Evolutionary conservation across 2,888 invertebrate genomes (phyloP).

Genomic region (Theretra japonica): DNA sequence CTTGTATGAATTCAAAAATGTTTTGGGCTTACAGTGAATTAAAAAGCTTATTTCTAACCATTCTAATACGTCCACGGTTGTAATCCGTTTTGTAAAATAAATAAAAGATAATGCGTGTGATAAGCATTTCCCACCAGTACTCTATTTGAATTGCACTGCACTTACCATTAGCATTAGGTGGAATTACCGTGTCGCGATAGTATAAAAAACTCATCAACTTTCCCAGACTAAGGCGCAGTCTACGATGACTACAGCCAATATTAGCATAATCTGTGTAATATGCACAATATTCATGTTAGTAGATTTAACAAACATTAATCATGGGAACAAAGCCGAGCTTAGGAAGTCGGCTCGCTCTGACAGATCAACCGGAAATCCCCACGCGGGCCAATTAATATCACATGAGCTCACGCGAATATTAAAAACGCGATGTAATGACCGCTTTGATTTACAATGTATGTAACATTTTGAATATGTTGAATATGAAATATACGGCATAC

Average conservation of each 20-base stretch:
- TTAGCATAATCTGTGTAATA: constrained; percentile 31
- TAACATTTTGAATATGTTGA: background rate
- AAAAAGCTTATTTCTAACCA: too few relatives aligned
- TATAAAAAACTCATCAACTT: too few relatives aligned
- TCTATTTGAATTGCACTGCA: too few relatives aligned
- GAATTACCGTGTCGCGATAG: too few relatives aligned
- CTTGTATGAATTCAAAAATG: too few relatives aligned
- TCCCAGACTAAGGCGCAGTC: background rate
- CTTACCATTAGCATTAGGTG: too few relatives aligned
- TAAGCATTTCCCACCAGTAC: too few relatives aligned
- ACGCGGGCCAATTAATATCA: constrained; percentile 35
- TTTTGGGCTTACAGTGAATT: too few relatives aligned
- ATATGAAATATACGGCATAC: background rate
- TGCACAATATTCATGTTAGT: constrained; percentile 23
- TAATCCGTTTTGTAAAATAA: too few relatives aligned
- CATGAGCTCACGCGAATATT: constrained; percentile 29
- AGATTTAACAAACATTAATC: constrained; percentile 36
- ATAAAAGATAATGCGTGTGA: too few relatives aligned
- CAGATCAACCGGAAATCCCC: constrained; percentile 38
- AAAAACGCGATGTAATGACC: constrained; percentile 13
- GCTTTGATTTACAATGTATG: background rate
- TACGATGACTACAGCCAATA: background rate
- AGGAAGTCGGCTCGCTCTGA: constrained; percentile 29
- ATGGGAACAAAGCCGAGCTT: constrained; percentile 30
- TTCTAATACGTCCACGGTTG: too few relatives aligned